phyloP scores from a whole-genome alignment of 2,888 invertebrate species.

The Aphidius colemani region DNA sequence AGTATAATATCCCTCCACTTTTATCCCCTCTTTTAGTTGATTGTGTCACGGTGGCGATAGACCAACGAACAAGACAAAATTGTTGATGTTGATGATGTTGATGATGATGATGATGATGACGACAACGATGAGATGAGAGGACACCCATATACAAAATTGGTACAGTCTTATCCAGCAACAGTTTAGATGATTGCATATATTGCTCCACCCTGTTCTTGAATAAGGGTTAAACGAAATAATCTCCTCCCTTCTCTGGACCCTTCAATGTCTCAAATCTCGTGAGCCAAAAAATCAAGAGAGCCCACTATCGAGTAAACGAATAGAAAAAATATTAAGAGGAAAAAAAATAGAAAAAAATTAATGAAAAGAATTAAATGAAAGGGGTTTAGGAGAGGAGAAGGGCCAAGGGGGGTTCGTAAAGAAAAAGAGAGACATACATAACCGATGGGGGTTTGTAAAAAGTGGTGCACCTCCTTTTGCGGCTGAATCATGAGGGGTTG shows the following conservation, averaged over 20 bases:
- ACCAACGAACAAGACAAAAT: too few species aligned
- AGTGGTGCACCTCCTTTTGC: slow-evolving; percentile 34
- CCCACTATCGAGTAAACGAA: not conserved
- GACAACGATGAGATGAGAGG: too few species aligned
- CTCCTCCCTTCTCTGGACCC: slow-evolving; percentile 5
- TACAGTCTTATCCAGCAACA: slow-evolving; percentile 21
- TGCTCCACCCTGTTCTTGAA: slow-evolving; percentile 33
- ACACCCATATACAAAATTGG: slow-evolving; percentile 19
- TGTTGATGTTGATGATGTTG: too few species aligned
- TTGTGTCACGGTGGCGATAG: too few species aligned
- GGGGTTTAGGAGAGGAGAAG: slow-evolving; percentile 13
- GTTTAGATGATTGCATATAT: slow-evolving; percentile 21
- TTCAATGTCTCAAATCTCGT: not conserved
- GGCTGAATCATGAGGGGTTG: not conserved
- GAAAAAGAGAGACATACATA: not conserved
- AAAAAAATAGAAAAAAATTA: not conserved
- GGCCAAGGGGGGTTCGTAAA: slow-evolving; percentile 6
- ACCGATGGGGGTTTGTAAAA: slow-evolving; percentile 24
- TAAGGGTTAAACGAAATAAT: slow-evolving; percentile 20
- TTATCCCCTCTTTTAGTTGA: slow-evolving; percentile 16
- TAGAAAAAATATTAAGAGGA: not conserved
- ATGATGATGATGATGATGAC: too few species aligned
- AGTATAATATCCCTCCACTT: slow-evolving; percentile 32
- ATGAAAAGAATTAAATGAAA: too few species aligned
- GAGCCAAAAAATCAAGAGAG: slow-evolving; percentile 15